These are phyloP conservation scores for Ooceraea biroi DNA, from an alignment of 1,140 invertebrate genomes.

Conservation along the genomic window DNA sequence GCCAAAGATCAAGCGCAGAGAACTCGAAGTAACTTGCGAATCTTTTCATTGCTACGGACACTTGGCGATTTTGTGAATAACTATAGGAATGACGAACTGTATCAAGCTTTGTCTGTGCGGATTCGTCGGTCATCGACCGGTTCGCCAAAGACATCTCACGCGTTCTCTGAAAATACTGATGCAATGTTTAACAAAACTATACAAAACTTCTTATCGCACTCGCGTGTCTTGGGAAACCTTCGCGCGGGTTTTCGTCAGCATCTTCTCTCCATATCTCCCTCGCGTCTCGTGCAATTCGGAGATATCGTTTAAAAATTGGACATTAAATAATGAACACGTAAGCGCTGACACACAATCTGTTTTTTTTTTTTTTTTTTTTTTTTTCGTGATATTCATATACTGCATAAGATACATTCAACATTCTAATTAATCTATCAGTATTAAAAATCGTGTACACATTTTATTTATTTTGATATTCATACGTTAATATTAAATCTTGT, in stretches of 20 bases:
- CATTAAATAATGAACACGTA: background rate
- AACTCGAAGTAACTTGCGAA: too few species aligned
- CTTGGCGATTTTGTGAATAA: too few species aligned
- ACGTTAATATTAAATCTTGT: background rate
- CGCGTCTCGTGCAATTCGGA: background rate
- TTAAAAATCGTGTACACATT: background rate
- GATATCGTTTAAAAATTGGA: background rate
- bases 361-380: too few species aligned
- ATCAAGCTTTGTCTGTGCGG: constrained; percentile 36
- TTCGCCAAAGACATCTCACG: constrained; percentile 52
- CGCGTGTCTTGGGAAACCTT: background rate
- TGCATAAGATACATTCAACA: background rate
- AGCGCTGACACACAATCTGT: background rate
- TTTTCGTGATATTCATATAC: background rate
- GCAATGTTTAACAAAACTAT: constrained; percentile 73
- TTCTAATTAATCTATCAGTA: background rate
- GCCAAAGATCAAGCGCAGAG: too few species aligned
- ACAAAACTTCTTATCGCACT: constrained; percentile 6
- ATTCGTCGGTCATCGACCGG: constrained; percentile 50
- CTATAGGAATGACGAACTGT: constrained; percentile 16
- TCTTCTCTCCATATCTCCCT: background rate
- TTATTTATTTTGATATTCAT: background rate
- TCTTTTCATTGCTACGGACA: too few species aligned
- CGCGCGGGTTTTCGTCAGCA: constrained; percentile 7
- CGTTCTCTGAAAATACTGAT: constrained; percentile 66